These are phyloP conservation scores for Tenebrosternarchus preto DNA, from an alignment of 2,113 vertebrate genomes.

Conservation along the genomic window DNA sequence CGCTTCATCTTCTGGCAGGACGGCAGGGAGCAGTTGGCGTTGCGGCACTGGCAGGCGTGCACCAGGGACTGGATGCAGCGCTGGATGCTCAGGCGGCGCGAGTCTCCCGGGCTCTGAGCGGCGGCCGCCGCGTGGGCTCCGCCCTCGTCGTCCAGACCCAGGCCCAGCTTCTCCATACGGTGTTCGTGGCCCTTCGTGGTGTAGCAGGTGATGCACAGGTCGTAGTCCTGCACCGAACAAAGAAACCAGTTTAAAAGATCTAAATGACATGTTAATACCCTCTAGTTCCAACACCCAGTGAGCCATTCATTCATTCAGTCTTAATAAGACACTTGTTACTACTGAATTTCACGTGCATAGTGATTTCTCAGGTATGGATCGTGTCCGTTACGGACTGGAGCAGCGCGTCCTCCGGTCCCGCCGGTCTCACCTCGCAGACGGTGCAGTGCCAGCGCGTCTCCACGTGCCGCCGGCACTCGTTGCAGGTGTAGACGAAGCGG, in stretches of 20 bases:
- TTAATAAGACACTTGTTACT: too few species aligned
- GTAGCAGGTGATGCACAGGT: conserved; percentile 96
- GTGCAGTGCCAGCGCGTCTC: conserved; percentile 98
- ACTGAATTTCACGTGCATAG: too few species aligned
- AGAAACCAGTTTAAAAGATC: too few species aligned
- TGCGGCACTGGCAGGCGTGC: conserved; percentile 96
- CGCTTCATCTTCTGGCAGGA: conserved; percentile 99
- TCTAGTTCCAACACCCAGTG: too few species aligned
- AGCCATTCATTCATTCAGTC: too few species aligned
- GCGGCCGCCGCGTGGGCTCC: conserved; percentile 86
- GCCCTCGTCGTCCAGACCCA: conserved; percentile 94
- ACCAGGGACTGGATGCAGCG: conserved; percentile 97
- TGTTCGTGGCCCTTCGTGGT: conserved; percentile 96
- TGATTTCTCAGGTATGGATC: too few species aligned
- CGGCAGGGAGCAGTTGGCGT: conserved; percentile 94
- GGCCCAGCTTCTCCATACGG: conserved; percentile 97
- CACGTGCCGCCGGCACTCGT: conserved; percentile 96
- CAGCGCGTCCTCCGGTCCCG: too few species aligned
- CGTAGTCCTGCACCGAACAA: conserved; percentile 84
- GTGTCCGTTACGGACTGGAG: too few species aligned
- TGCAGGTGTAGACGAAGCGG: conserved; percentile 98
- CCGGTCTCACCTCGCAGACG: conserved; percentile 87
- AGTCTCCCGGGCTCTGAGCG: conserved; percentile 93
- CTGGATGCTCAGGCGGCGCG: conserved; percentile 94
- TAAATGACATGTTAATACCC: too few species aligned